Percentiles rank a stretch among this genome's conserved stretches.
These are phyloP conservation scores for Heliopora coerulea DNA, from an alignment of 92 coral and sea anemone genomes.

Conservation along the genomic window DNA sequence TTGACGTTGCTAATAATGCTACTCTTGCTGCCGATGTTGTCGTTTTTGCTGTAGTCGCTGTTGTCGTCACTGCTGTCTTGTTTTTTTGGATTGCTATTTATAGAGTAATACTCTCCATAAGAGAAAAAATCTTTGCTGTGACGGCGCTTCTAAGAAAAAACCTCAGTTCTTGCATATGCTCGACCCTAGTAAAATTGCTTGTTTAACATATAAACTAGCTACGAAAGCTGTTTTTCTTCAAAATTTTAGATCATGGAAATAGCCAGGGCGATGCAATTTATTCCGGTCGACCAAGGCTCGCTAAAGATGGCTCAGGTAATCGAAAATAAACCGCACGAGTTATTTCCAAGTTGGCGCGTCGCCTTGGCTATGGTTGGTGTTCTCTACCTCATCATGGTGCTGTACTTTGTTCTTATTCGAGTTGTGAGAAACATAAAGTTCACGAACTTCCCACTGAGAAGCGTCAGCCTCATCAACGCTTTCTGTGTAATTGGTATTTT, in stretches of 20 bases:
- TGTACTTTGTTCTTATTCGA: neutral
- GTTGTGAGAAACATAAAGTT: conserved; percentile 1
- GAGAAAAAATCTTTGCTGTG: too few species aligned
- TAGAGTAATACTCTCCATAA: too few species aligned
- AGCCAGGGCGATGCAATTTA: neutral
- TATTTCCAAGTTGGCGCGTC: neutral
- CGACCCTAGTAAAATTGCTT: too few species aligned
- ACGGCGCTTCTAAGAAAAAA: too few species aligned
- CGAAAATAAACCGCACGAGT: neutral
- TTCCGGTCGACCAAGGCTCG: neutral
- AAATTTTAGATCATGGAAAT: neutral
- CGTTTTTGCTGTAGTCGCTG: too few species aligned
- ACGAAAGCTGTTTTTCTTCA: neutral
- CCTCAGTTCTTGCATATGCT: too few species aligned
- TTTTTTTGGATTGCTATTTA: too few species aligned
- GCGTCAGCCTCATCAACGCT: conserved; percentile 10
- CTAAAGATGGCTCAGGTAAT: neutral
- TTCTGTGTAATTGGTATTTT: conserved; percentile 13
- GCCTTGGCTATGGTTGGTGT: neutral
- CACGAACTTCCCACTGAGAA: conserved; percentile 23
- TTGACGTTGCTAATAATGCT: too few species aligned
- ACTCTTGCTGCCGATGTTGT: too few species aligned
- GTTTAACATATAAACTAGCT: too few species aligned
- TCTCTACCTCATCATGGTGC: neutral
- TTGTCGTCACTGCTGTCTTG: too few species aligned